Base-by-base conservation (phyloP, 1,140 invertebrate genomes). In the Drosophila mauritiana region DNA sequence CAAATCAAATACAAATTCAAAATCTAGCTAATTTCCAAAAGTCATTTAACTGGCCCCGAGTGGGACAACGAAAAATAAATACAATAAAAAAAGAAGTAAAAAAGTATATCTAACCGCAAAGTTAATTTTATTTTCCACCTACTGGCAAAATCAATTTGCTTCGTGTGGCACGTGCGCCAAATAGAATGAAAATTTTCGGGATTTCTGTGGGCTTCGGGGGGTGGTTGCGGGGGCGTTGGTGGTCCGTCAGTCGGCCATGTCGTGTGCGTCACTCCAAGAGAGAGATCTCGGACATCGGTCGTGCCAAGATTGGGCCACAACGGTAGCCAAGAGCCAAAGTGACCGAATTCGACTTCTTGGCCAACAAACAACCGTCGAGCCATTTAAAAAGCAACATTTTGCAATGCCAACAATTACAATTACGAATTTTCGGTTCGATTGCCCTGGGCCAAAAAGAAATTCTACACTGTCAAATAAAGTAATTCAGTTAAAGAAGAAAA, bases 101-200 rank as follows among this genome's bases (percentile, higher is more conserved):
- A 27, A 42, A 48, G 31, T 70, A 70, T 49, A 70, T 70, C 52
- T 36, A 70, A 64, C 84, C 84, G 51, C 77, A 89, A 84, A 89
- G 84, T 89, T 89, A 89, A 89, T 89, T 89, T 89, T 89, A 89
- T 89, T 89, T 90, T 90, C 86, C 86, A 90, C 86, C 86, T 90
- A 90, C 86, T 90, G 86, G 86, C 86, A 80, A 90, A 90, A 90
- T 90, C 86, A 86, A 90, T 90, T 90, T 90, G 79, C 77, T 90
- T 90, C 86, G 86, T 90, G 86, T 90, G 86, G 86, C 86, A 90
- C 86, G 86, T 90, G 86, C 86, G 82, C 79, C 86, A 85, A 86
- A 90, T 90, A 90, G 81, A 86, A 90, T 83, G 77, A 89, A 89
- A 77, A 78, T 74, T 58, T 69, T 85, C 55, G 40, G 73, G 67